These are phyloP conservation scores for Capricornis sumatraensis DNA, from an alignment of 2,113 vertebrate genomes.

Conservation along the genomic window DNA sequence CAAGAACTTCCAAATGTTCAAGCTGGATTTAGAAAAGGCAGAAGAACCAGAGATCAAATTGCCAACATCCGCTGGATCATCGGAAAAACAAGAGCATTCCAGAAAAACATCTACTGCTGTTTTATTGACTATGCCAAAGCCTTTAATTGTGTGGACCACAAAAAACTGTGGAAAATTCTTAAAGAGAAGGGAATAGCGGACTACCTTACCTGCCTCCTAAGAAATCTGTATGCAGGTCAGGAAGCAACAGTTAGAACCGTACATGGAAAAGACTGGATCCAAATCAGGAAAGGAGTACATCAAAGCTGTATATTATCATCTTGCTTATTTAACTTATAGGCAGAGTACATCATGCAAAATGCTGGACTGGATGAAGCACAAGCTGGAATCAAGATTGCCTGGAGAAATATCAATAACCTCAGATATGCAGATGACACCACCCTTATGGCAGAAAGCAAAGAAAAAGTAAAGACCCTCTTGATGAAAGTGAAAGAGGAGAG, in stretches of 20 bases:
- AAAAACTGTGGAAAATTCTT: not conserved
- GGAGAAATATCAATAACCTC: not conserved
- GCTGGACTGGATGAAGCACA: not conserved
- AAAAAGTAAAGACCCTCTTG: not conserved
- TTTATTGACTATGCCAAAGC: not conserved
- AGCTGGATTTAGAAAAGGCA: not conserved
- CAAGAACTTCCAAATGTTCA: not conserved
- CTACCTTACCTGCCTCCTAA: not conserved
- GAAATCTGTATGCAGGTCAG: not conserved
- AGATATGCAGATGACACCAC: not conserved
- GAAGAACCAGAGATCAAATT: not conserved
- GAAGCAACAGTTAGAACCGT: not conserved
- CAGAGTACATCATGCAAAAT: not conserved
- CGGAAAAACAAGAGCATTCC: rapidly evolving
- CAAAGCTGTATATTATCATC: not conserved
- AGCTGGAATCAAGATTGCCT: not conserved
- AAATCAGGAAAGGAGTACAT: rapidly evolving
- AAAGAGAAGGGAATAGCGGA: not conserved
- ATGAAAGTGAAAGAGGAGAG: not conserved
- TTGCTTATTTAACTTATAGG: not conserved
- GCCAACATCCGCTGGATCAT: not conserved
- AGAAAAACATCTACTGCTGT: not conserved
- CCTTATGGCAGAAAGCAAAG: not conserved
- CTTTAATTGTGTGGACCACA: not conserved
- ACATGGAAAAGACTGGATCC: not conserved